phyloP scores from a whole-genome alignment of 2,113 vertebrate species.

The Glareola pratincola region DNA sequence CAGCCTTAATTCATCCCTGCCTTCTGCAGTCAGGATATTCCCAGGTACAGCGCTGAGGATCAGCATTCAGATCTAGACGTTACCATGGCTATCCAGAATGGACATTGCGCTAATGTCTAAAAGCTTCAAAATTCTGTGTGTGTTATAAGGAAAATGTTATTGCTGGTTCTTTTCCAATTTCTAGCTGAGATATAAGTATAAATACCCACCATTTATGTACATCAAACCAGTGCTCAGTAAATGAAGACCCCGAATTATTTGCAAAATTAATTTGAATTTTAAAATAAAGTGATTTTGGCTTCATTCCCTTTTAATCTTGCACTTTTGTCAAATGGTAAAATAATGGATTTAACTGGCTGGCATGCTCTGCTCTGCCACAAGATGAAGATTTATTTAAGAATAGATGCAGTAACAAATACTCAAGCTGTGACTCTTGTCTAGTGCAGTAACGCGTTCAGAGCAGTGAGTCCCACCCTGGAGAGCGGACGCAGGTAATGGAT shows the following conservation, averaged over 20 bases:
- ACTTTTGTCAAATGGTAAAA: background rate
- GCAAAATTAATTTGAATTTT: background rate
- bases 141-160: background rate
- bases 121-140: background rate
- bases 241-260: background rate
- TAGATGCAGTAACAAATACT: background rate
- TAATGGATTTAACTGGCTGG: background rate
- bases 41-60: background rate
- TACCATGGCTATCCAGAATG: background rate
- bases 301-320: background rate
- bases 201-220: background rate
- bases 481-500: background rate
- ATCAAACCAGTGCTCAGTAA: background rate
- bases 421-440: background rate
- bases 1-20: background rate
- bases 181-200: background rate
- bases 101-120: background rate
- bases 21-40: background rate
- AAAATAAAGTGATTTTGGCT: background rate
- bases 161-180: background rate
- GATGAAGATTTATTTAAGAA: background rate
- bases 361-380: background rate
- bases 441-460: background rate
- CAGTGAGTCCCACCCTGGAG: background rate
- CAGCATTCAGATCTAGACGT: background rate